A percentile compares a stretch with the other conserved stretches of the same genome.
Conservation (phyloP, 2,888 invertebrate genomes). For the Schizaphis graminum region DNA sequence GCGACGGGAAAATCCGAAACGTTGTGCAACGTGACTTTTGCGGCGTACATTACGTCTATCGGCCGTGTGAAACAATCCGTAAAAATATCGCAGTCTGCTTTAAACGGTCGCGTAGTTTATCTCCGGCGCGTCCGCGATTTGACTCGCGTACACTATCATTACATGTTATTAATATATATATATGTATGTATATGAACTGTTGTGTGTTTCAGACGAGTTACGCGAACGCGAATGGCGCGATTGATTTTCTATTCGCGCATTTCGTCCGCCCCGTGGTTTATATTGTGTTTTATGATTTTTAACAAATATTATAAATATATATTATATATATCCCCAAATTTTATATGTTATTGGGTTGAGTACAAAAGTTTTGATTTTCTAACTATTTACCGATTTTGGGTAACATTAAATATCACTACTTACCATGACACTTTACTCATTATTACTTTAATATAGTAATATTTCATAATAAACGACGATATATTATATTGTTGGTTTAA, state of each 20-base stretch:
- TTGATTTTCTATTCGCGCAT: neutral
- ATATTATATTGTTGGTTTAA: too few species aligned
- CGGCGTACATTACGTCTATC: neutral
- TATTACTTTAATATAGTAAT: too few species aligned
- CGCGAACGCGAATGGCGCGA: neutral
- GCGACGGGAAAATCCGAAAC: constrained; percentile 13
- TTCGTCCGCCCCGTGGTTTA: neutral
- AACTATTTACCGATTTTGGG: too few species aligned
- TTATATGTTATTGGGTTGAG: too few species aligned
- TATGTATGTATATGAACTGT: neutral
- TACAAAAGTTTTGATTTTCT: too few species aligned
- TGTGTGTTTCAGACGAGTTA: neutral
- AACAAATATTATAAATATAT: too few species aligned
- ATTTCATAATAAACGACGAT: too few species aligned
- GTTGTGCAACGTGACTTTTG: constrained; percentile 26
- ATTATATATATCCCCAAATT: too few species aligned
- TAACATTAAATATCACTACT: too few species aligned
- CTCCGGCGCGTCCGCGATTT: neutral
- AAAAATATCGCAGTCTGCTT: neutral
- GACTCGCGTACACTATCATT: neutral
- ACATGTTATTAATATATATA: neutral
- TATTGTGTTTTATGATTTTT: neutral
- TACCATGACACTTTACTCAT: too few species aligned
- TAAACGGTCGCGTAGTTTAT: neutral
- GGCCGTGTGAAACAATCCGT: constrained; percentile 16